Evolutionary conservation across 2,888 invertebrate genomes (phyloP).

Genomic region (Coelinius sp.): DNA sequence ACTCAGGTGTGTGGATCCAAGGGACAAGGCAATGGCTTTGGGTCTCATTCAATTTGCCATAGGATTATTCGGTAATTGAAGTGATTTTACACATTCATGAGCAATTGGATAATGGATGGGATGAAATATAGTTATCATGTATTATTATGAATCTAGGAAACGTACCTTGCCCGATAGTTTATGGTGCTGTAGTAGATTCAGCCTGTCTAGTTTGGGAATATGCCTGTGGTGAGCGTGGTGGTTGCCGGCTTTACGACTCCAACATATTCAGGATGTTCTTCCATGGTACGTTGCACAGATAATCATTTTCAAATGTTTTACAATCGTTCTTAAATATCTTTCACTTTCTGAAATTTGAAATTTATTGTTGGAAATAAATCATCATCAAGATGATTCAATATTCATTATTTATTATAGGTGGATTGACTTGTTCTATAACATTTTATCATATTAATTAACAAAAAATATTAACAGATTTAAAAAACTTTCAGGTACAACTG

Average conservation of each 20-base stretch:
- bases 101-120: neutral
- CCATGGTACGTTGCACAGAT: slow-evolving; percentile 76
- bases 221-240: slow-evolving; percentile 85
- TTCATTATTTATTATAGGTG: too few relatives aligned
- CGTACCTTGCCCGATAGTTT: slow-evolving; percentile 95
- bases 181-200: slow-evolving; percentile 93
- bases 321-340: too few relatives aligned
- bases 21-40: slow-evolving; percentile 95
- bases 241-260: slow-evolving; percentile 90
- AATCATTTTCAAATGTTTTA: slow-evolving; percentile 15
- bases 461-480: too few relatives aligned
- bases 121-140: neutral
- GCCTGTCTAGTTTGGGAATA: slow-evolving; percentile 91
- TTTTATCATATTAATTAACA: too few relatives aligned
- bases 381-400: too few relatives aligned
- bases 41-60: slow-evolving; percentile 95
- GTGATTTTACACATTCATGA: slow-evolving; percentile 23
- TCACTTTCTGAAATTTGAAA: too few relatives aligned
- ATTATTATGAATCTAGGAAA: slow-evolving; percentile 74
- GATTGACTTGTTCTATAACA: too few relatives aligned
- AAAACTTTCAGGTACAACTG: slow-evolving; percentile 81
- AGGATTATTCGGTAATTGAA: slow-evolving; percentile 82
- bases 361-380: too few relatives aligned
- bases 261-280: slow-evolving; percentile 87
- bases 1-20: slow-evolving; percentile 90